Base-by-base conservation (phyloP, 2,888 invertebrate genomes). In the Ochlodes sylvanus region DNA sequence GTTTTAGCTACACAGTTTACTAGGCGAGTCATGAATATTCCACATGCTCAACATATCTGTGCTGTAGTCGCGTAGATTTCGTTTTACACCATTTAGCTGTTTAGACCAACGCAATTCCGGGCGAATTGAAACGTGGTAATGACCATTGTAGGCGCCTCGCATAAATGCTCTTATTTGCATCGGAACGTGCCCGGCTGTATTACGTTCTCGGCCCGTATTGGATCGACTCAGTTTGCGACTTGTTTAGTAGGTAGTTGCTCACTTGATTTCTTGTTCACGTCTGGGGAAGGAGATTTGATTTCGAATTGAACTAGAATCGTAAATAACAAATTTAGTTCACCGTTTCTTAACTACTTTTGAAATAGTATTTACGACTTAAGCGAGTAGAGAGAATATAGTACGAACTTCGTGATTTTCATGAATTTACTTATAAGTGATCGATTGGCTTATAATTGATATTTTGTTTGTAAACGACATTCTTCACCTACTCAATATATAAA, bases 101-200 rank as follows among this genome's bases (percentile, higher is more conserved):
- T 87, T 86, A 87, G 83, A 83, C 79, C 83, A 79, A 80, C 74
- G 81, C 84, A 82, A 79, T 84, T 80, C 78, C 74, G 76, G 71
- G 79, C 83, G 86, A 85, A 88, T 87, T 87, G 88, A 88, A 90
- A 87, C 87, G 85, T 81, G 83, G 86, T 90, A 90, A 90, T 90
- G 86, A 83, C 87, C 84, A 87, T 87, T 86, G 87, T 88, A 83
- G 82, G 84, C 79, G 82, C 81, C 83, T 82, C 75, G 85, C 80
- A 82, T 86, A 87, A 90, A 88, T 83, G 88, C 79, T 84, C 85
- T 83, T 89, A 90, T 90, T 90, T 89, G 88, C 87, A 87, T 86
- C 79, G 81, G 83, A 89, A 88, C 87, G 85, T 86, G 86, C 84
- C 84, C 75, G 79, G 80, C 80, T 82, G 82, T 84, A 83, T 84